Base-by-base conservation (phyloP, 2,113 vertebrate genomes). In the Lipophrys pholis region DNA sequence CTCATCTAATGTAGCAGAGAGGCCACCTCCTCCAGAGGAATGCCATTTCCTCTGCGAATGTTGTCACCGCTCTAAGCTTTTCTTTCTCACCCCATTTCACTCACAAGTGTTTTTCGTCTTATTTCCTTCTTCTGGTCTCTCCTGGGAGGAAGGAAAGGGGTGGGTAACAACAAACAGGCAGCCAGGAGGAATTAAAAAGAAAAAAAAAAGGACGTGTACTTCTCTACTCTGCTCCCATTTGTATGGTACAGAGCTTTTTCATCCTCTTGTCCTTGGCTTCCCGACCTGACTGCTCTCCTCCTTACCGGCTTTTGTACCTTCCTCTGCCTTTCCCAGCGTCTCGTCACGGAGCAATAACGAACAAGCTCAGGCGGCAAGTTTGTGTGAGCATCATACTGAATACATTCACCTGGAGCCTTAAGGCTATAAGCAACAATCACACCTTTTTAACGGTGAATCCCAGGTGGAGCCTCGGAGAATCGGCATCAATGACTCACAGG, bases 51-150 rank as follows among this genome's bases (percentile, higher is more conserved):
- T 69, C 76, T 54, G 56, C 69, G 58, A 78, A 82, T 80, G 73
- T 82, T 83, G 56, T 68, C 60, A 56, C 80, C 21, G 76, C 82
- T 84, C 73, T 57, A 63, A 84, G 68, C 62, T 80, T 76, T 85
- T 84, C 55, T 77, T 80, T 84, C 69, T 83, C 78, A 87, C 76
- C 81, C 82, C 80, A 85, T 91, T 90, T 90, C 87, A 81, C 76
- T 81, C 66, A 59, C 74, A 87, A 86, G 84, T 81, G 65, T 77
- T 84, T 87, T 66, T 82, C 46, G 57, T 69, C 39, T 43, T 58
- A 50, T 50, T 71, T 21, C 6, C 17, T 50, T 11, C 21, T 30
- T 30, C 21, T 30, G 21, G 84, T 49, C 59, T 88, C 77, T 74
- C 69, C 52, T 11, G 52, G 68, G 70, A 81, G 54, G 65, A 41